A percentile compares a stretch with the other conserved stretches of the same genome.
Evolutionary conservation across 2,888 invertebrate species (phyloP).

Genomic region (Amblyjoppa fuscipennis): DNA sequence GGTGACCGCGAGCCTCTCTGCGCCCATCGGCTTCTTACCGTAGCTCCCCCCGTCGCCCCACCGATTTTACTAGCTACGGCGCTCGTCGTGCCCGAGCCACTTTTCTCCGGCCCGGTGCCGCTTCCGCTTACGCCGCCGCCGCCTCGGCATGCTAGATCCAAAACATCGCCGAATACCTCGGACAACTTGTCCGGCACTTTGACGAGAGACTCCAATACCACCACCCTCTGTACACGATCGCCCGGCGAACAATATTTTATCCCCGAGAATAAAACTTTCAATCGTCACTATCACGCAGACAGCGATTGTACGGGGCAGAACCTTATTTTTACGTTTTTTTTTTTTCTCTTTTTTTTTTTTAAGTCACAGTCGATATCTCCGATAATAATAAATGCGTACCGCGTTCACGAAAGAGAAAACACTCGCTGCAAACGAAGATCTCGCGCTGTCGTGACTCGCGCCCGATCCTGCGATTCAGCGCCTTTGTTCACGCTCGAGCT

Average conservation of each 20-base stretch:
- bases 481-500: not conserved
- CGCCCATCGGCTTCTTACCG: slow-evolving; percentile 80
- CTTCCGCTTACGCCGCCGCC: slow-evolving; percentile 71
- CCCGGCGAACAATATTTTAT: not conserved
- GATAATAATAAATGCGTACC: not conserved
- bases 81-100: slow-evolving; percentile 59
- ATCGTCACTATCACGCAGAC: too few relatives aligned
- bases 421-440: not conserved
- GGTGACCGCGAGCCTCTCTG: slow-evolving; percentile 79
- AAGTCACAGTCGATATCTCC: not conserved
- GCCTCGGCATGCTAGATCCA: slow-evolving; percentile 83
- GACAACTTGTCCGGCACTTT: slow-evolving; percentile 84
- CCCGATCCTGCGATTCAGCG: not conserved
- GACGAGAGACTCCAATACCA: slow-evolving; percentile 81
- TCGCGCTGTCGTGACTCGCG: not conserved
- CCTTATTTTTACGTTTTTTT: not conserved
- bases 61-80: slow-evolving; percentile 78
- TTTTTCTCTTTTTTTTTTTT: not conserved
- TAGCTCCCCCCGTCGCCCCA: slow-evolving; percentile 80
- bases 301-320: too few relatives aligned
- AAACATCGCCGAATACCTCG: slow-evolving; percentile 82
- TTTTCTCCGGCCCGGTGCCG: slow-evolving; percentile 66
- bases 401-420: not conserved
- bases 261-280: not conserved
- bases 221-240: slow-evolving; percentile 57